Conservation (phyloP, 2,797 vertebrate genomes). For the Gorsachius magnificus region DNA sequence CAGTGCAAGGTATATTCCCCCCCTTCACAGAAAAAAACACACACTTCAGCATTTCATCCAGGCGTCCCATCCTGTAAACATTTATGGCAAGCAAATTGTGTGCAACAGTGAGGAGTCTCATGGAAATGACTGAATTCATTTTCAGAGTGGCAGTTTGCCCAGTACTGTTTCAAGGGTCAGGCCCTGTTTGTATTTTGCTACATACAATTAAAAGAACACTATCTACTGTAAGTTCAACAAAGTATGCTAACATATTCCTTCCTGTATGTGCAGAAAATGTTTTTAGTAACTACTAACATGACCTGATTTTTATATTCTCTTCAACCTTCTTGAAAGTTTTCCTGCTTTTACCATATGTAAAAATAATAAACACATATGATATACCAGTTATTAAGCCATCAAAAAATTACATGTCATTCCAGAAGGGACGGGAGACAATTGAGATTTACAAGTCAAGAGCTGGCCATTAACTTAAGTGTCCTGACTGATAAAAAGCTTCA, state of each 20-base stretch:
- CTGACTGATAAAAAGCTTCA: not conserved
- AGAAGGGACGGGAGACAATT: constrained; percentile 5
- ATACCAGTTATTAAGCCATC: constrained; percentile 45
- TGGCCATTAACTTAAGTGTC: not conserved
- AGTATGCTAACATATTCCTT: not conserved
- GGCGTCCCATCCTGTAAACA: constrained; percentile 34
- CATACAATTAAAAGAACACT: constrained; percentile 26
- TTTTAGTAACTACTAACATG: not conserved
- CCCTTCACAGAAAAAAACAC: not conserved
- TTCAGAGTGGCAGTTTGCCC: constrained; percentile 1
- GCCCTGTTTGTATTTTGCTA: constrained; percentile 20
- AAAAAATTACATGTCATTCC: constrained; percentile 13
- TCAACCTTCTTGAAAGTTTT: constrained; percentile 9
- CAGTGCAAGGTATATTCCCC: not conserved
- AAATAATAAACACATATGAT: constrained; percentile 76
- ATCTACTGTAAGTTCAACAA: constrained; percentile 34
- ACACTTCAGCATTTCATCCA: not conserved
- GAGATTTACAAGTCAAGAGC: not conserved
- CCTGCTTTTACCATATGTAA: constrained; percentile 41
- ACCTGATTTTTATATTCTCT: constrained; percentile 14
- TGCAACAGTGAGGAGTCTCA: not conserved
- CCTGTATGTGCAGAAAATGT: constrained; percentile 35
- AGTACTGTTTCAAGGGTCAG: constrained; percentile 8
- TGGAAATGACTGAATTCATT: constrained; percentile 1
- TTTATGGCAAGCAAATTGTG: not conserved